Base-by-base conservation (phyloP, 2,888 invertebrate species). In the Myopa testacea region DNA sequence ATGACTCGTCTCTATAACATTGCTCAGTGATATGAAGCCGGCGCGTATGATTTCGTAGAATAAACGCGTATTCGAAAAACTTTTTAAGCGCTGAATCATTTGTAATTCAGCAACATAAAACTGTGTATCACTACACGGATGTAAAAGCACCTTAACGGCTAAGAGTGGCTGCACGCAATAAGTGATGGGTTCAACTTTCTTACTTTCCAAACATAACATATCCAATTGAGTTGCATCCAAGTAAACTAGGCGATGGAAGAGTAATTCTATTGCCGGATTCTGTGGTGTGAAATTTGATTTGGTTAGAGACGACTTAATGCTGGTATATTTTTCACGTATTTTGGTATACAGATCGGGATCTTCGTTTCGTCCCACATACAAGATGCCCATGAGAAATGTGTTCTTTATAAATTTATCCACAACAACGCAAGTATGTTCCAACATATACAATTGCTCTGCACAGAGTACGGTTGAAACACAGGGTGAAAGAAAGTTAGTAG, bases 41-140 rank as follows among this genome's bases (percentile, higher is more conserved):
- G 96, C 95, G 81, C 97, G 91, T 83, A 98, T 94, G 50, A 98
- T 91, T 91, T 98, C 98, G 86, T 95, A 95, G 86, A 95, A 97
- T 0, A 98, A 89, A 81, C 96, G 92, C 1, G 95, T 92, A 82
- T 94, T 92, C n/a, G 93, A 91, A 83, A 95, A 94, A 75, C 94
- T 94, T 89, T 97, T 96, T 0, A 97, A 91, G 81, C 94, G 93
- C 87, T 97, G 95, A 73, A 98, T 92, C 91, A 97, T 94, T 67
- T 95, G 90, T 75, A 98, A 90, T 86, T 97, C 96, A 82, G 94
- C 93, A 0, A 95, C 94, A 81, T 97, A 92, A 70, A 94, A 93
- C 72, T 94, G 92, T 40, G 96, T 93, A 82, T 97, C 95, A 76
- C 94, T 94, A 83, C 95, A 95, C 0, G 97, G 96, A 88, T 96